phyloP scores from a whole-genome alignment of 2,888 invertebrate species.

The Nasonovia ribisnigri region DNA sequence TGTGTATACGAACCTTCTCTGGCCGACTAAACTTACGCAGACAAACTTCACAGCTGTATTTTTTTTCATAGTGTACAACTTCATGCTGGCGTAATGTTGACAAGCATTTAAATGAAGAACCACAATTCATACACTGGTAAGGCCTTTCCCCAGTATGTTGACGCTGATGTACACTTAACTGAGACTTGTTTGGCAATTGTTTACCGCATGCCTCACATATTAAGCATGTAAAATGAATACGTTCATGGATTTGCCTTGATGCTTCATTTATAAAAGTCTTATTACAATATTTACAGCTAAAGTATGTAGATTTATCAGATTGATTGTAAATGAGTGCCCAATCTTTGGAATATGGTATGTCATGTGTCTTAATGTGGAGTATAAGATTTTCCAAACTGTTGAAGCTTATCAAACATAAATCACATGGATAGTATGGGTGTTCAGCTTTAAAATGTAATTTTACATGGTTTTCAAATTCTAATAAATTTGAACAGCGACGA shows the following conservation, averaged over 20 bases:
- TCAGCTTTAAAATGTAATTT: slow-evolving; percentile 41
- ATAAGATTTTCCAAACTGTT: slow-evolving; percentile 38
- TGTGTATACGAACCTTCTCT: slow-evolving; percentile 62
- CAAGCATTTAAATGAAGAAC: slow-evolving; percentile 54
- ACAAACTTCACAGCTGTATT: slow-evolving; percentile 54
- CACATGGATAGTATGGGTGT: slow-evolving; percentile 33
- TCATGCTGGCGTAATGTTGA: slow-evolving; percentile 61
- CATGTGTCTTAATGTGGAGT: slow-evolving; percentile 54
- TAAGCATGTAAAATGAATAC: slow-evolving; percentile 40
- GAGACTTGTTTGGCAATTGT: slow-evolving; percentile 59
- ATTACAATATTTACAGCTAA: slow-evolving; percentile 42
- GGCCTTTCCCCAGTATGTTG: slow-evolving; percentile 59
- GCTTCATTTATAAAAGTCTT: slow-evolving; percentile 39
- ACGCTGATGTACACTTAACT: slow-evolving; percentile 57
- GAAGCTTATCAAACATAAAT: slow-evolving; percentile 40
- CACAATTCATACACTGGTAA: slow-evolving; percentile 33
- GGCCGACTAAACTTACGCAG: slow-evolving; percentile 53
- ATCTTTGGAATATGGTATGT: neutral
- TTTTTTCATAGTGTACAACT: slow-evolving; percentile 54
- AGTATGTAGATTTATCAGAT: neutral
- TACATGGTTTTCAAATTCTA: slow-evolving; percentile 59
- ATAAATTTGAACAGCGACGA: slow-evolving; percentile 52
- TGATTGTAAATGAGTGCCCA: slow-evolving; percentile 50
- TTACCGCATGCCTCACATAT: slow-evolving; percentile 61
- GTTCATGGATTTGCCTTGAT: slow-evolving; percentile 37